Evolutionary conservation across 2,888 invertebrate genomes (phyloP), one percentile per base, ranked within the genome.

Genomic region (Drosophila neotestacea): DNA sequence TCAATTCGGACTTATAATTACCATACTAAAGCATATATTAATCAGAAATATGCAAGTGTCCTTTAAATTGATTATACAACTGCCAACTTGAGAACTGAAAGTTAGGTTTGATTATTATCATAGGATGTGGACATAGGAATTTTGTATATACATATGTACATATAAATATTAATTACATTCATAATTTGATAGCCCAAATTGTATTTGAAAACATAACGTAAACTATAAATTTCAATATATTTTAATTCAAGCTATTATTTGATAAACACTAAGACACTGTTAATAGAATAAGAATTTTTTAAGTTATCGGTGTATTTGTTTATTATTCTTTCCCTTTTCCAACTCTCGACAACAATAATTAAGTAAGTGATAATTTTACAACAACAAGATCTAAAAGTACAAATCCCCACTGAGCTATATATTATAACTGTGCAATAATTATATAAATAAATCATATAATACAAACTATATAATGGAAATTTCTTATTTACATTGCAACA

Each of bases 1-100:
- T 95, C 95, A 79, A 95, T 95, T 81, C 94, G 94, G 77, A 95
- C 95, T 93, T 95, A 95, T 85, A 94, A 95, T 78, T 95, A 95
- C 92, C 96, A 96, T 93, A 95, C 94, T 89, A 96, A 95, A 92
- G 95, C 95, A 86, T 95, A 95, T 87, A 95, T 96, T 92, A 95
- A 95, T 92, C 95, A 95, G 93, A 95, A 95, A 94, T 96, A 96
- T 94, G 94, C 95, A 22, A 90, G 84, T 82, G 92, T 93, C 70
- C 92, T 93, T 77, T 93, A 92, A 92, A 73, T 38, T 41, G 44
- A 38, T 47, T 51, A 51, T 41, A 63, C 22, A 68, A 47, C 71
- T 65, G 67, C 46, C 39, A 66, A 55, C 58, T 63, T 66, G 52
- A 59, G 67, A 63, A 59, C 72, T 56, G 38, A 41, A 67, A 50